Evolutionary conservation across 2,113 vertebrate species (phyloP).

Genomic region (Anoplopoma fimbria): DNA sequence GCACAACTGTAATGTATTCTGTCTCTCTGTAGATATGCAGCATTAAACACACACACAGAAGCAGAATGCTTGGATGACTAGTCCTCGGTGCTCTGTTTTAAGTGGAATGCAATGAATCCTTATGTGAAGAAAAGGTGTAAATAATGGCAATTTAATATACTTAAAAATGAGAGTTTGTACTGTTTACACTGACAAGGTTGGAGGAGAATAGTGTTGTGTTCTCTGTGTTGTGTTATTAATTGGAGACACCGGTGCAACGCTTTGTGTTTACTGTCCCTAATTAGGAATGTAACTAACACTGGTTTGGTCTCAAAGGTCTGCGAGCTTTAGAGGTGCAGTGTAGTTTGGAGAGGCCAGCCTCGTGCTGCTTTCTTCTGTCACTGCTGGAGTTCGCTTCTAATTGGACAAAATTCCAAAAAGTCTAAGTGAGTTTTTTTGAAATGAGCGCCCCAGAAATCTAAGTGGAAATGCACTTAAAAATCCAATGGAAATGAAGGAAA

Average conservation of each 20-base stretch:
- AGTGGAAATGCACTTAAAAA: neutral
- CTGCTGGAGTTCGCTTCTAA: conserved; percentile 66
- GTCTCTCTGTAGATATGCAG: conserved; percentile 21
- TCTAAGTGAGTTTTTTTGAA: too few species aligned
- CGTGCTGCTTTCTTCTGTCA: conserved; percentile 46
- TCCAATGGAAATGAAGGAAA: neutral
- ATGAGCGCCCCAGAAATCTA: conserved; percentile 4
- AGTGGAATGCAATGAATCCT: conserved; percentile 8
- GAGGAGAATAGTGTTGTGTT: neutral
- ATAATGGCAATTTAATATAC: neutral
- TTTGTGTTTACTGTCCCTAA: conserved; percentile 58
- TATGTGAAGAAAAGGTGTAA: conserved; percentile 30
- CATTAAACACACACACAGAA: neutral
- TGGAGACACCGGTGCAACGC: neutral
- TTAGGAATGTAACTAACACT: conserved; percentile 51
- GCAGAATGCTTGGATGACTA: conserved; percentile 21
- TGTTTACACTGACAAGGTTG: neutral
- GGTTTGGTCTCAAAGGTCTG: conserved; percentile 42
- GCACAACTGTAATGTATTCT: conserved; percentile 34
- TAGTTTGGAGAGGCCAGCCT: conserved; percentile 41
- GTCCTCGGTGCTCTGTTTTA: conserved; percentile 24
- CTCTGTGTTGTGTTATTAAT: conserved; percentile 14
- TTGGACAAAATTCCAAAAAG: conserved; percentile 67
- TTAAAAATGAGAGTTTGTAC: conserved; percentile 5
- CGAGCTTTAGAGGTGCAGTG: conserved; percentile 36